Base-by-base conservation (phyloP, 2,888 invertebrate genomes). In the Timandra comae region DNA sequence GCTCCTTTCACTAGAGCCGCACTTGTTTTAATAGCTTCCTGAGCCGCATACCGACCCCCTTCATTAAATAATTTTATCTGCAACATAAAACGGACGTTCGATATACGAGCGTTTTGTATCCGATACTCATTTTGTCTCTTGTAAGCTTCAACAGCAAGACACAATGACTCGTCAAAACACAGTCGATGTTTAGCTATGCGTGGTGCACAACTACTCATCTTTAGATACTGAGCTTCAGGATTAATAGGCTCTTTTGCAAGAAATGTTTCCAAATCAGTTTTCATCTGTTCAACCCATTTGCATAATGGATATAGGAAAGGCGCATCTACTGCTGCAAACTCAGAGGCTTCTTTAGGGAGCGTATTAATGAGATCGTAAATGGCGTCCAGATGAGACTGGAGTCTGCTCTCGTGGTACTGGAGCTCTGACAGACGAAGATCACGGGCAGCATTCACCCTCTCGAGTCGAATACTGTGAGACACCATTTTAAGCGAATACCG, bases 71-170 rank as follows among this genome's bases (percentile, higher is more conserved):
- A 41, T 30, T 56, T 65, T 2, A 82, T 48, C 21, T 66, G 52
- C 3, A 67, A 53, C 38, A 77, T 46, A 30, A 73, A 75, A 6
- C 67, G 56, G n/a, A 75, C 54, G 41, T 78, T 81, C 0, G 79
- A 64, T 21, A 78, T 64, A n/a, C 79, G 63, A 6, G 60, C 77
- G 23, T 65, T 63, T 42, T 82, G 81, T 27, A 79, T 43, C n/a
- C 63, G 52, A 11, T 64, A 43, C 13, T 70, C 60, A 0, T 73
- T 29, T n/a, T 53, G 38, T 12, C 37, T 53, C 34, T 68, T 77
- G 38, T 49, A 66, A 1, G 49, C 41, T 3, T 48, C 54, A 8
- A 72, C 32, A 1, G 59, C 63, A 4, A 24, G 27, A 25, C 66
- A 49, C 11, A 81, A 49, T 7, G 80, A 81, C 2, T 68, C 64